Conservation (phyloP, 2,113 vertebrate genomes). For the Cromileptes altivelis region DNA sequence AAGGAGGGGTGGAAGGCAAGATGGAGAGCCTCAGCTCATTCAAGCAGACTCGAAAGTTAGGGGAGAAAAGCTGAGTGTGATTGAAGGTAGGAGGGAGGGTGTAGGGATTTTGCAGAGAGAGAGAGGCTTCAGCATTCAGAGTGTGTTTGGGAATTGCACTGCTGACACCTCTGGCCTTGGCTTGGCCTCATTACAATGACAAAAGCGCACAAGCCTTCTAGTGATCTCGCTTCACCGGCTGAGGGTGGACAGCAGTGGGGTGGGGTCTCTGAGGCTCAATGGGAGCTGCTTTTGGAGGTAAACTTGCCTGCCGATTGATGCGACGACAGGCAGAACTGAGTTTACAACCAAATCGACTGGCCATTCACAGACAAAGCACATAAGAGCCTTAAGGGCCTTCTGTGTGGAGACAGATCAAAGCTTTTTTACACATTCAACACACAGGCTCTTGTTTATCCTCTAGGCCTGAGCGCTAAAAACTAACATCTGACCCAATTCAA, state of each 20-base stretch:
- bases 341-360: conserved; percentile 56
- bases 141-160: conserved; percentile 50
- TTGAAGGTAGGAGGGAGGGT: conserved; percentile 28
- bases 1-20: conserved; percentile 41
- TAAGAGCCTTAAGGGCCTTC: conserved; percentile 53
- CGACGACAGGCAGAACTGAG: conserved; percentile 16
- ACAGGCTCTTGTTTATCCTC: conserved; percentile 50
- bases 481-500: conserved; percentile 47
- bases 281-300: conserved; percentile 60
- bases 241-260: conserved; percentile 11
- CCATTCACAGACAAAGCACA: conserved; percentile 53
- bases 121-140: conserved; percentile 53
- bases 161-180: conserved; percentile 79
- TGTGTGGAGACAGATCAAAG: conserved; percentile 66
- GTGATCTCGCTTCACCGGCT: conserved; percentile 43
- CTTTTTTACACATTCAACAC: conserved; percentile 36
- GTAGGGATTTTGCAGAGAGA: neutral
- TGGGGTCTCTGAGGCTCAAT: conserved; percentile 49
- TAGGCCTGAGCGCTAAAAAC: conserved; percentile 23
- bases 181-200: conserved; percentile 83
- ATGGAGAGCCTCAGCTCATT: conserved; percentile 29
- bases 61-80: conserved; percentile 36
- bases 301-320: conserved; percentile 52
- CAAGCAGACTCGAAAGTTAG: conserved; percentile 34
- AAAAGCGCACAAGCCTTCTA: conserved; percentile 73